Base-by-base conservation (phyloP, 2,113 vertebrate genomes). In the Aythya baeri region DNA sequence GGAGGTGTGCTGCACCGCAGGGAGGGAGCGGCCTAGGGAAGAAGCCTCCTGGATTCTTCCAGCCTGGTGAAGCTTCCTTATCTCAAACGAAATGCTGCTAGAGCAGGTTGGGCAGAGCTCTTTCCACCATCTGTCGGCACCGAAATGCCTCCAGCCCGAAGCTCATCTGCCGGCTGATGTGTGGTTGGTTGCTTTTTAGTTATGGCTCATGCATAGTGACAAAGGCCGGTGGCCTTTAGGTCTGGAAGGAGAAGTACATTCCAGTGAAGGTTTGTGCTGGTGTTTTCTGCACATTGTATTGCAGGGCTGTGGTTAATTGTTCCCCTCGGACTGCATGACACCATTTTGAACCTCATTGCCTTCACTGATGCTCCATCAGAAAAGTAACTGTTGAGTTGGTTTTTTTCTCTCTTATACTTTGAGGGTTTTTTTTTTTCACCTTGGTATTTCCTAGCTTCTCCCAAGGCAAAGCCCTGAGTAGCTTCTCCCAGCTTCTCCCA, bases 81-180 rank as follows among this genome's bases (percentile, higher is more conserved):
- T 34, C 46, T 26, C 46, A 59, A 32, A 14, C 65, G 52, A 62
- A 50, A 62, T 17, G 57, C 55, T 90, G 44, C 61, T 76, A 12
- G 55, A 52, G 84, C 61, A 76, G 43, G 71, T 32, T 54, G 58
- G 32, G 34, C 26, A 0, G 38, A 50, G 84, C 65, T 76, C 38
- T 2, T 0, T 46, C 62, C 9, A 0, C 7, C 7, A n/a, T 22
- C 61, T 82, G 18, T 50, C 36, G 23, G 71, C 4, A 1, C 57
- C 34, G 29, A 44, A 50, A 54, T 0, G 0, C 58, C 62, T 89
- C 82, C 34, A 52, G 68, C 83, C 86, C 7, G 4, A 55, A 63
- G 43, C 43, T 0, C 0, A 14, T 41, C 26, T 75, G 26, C 62
- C 1, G 2, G 3, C 43, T 63, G 23, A 10, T 0, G 0, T 38